Evolutionary conservation across 2,113 vertebrate genomes (phyloP), one percentile per base, ranked within the genome.

Genomic region (Barnardius zonarius): DNA sequence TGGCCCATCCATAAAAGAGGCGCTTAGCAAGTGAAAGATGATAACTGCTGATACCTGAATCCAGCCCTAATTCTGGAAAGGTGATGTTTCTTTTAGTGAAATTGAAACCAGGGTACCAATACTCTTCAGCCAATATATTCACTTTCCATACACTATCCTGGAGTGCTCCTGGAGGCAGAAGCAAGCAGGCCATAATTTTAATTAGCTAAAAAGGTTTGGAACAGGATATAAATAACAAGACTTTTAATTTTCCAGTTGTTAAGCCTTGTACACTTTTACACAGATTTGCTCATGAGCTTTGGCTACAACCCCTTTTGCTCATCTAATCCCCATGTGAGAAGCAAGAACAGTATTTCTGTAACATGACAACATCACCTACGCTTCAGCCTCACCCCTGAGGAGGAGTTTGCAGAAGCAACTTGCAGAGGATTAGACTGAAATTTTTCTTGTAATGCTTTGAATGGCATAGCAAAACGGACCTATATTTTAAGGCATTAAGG

Each of bases 161-260:
- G 55, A 5, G 23, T 43, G 39, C 27, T 94, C 48, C 83, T 64
- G 20, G 27, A 79, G 39, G 27, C 70, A 93, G 35, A 85, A 82
- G 39, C 74, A 84, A 82, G 74, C 30, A 66, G 30, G 39, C 17
- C 54, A 57, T 69, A 62, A 52, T 44, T 90, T 88, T 79, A 79
- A 83, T 93, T 68, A 85, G 44, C 57, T 93, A 76, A 88, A 88
- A 87, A 88, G 31, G 27, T 69, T 85, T 93, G 76, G 70, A 85
- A 82, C 30, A 87, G 43, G 41, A 37, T n/a, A 52, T 85, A 79
- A 80, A 88, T 52, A 55, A 27, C 16, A 85, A 31, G 39, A 25
- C 63, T 64, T 57, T 11, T 73, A 41, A 85, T 90, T 76, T 83
- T 86, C 48, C 52, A n/a, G 35, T 48, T 90, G 43, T 43, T 79